These are phyloP conservation scores for Lycaon pictus DNA, from an alignment of 2,113 vertebrate genomes.

Conservation along the genomic window DNA sequence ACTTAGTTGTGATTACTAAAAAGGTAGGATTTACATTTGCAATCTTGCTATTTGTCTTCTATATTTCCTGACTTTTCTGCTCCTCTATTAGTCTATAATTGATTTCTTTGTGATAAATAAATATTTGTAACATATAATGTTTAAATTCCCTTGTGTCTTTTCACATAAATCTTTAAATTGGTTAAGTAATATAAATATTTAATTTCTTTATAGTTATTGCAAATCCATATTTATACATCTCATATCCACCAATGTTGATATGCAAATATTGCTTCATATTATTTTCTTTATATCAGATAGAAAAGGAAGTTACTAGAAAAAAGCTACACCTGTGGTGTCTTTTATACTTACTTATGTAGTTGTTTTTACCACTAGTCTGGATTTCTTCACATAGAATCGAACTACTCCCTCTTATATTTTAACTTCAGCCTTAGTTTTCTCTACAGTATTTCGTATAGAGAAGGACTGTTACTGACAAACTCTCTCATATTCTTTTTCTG, in stretches of 20 bases:
- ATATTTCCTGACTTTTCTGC: neutral
- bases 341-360: neutral
- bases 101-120: neutral
- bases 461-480: neutral
- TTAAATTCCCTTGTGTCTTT: neutral
- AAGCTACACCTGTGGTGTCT: neutral
- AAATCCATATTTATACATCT: neutral
- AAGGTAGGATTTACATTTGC: neutral
- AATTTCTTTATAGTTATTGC: neutral
- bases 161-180: neutral
- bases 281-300: neutral
- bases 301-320: neutral
- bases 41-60: neutral
- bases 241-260: neutral
- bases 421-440: neutral
- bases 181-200: neutral
- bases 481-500: neutral
- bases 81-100: neutral
- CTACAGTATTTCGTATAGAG: neutral
- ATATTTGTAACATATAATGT: neutral
- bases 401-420: neutral
- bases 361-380: neutral
- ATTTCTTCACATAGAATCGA: neutral
- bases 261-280: neutral
- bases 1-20: neutral